These are phyloP conservation scores for Sepiola atlantica DNA, from an alignment of 2,888 invertebrate genomes.

Conservation along the genomic window DNA sequence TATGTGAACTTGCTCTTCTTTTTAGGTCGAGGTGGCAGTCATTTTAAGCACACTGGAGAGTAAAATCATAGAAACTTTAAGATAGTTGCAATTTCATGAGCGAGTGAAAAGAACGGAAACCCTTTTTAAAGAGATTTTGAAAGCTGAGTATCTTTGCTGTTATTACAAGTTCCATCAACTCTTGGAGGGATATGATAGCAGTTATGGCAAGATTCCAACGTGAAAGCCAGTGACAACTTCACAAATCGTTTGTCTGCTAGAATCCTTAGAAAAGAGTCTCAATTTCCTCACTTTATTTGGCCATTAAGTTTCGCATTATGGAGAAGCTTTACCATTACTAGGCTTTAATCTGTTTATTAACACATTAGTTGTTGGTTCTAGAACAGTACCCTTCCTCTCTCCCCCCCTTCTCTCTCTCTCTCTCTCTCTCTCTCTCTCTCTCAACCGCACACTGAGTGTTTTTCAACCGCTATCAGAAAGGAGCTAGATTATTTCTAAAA, in stretches of 20 bases:
- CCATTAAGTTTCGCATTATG: neutral
- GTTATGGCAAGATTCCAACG: neutral
- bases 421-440: too few species aligned
- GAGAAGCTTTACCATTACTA: neutral
- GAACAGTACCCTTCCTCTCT: neutral
- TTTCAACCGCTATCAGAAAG: too few species aligned
- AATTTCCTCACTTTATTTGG: conserved; percentile 15
- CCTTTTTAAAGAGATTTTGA: neutral
- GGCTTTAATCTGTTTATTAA: neutral
- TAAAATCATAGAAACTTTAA: neutral
- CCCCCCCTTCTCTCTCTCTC: too few species aligned
- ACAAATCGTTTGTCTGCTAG: neutral
- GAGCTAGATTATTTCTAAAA: too few species aligned
- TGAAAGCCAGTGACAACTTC: neutral
- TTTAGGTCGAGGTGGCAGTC: neutral
- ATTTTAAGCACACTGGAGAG: neutral
- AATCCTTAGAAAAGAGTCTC: conserved; percentile 10
- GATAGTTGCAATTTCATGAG: neutral
- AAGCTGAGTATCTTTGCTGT: neutral
- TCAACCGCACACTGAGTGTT: too few species aligned
- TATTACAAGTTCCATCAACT: neutral
- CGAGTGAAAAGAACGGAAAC: neutral
- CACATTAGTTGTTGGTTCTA: neutral
- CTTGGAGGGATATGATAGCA: neutral
- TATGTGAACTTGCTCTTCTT: too few species aligned